Conservation (phyloP, 2,113 vertebrate genomes). For the Thinocorus orbignyianus region DNA sequence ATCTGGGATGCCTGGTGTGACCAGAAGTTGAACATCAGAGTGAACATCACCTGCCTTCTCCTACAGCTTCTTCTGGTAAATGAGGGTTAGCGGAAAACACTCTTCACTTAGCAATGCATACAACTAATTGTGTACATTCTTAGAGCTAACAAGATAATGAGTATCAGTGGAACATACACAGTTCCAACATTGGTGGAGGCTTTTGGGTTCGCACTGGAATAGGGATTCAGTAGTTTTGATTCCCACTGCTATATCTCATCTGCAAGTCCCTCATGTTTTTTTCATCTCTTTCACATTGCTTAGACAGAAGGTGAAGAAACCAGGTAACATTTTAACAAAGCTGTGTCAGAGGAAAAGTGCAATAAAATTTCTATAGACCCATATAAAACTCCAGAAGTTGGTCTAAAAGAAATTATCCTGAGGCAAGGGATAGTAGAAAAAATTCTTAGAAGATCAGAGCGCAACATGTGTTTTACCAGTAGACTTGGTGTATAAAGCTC, state of each 20-base stretch:
- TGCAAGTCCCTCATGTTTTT: neutral
- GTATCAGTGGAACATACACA: neutral
- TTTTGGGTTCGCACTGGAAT: neutral
- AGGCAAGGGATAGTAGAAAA: neutral
- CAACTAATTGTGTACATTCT: neutral
- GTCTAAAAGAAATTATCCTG: neutral
- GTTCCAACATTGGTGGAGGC: neutral
- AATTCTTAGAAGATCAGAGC: neutral
- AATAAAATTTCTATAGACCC: neutral
- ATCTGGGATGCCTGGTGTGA: neutral
- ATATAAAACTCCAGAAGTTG: neutral
- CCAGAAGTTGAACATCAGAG: neutral
- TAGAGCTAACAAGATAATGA: neutral
- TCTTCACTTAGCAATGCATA: neutral
- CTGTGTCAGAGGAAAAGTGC: neutral
- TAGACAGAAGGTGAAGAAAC: neutral
- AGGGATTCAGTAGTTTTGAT: neutral
- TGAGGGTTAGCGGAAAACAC: rapidly evolving
- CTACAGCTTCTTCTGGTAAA: neutral
- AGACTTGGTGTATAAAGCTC: neutral
- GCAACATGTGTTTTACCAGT: neutral
- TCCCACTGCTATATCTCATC: neutral
- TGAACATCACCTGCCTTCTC: neutral
- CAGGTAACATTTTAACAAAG: neutral
- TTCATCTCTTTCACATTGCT: neutral